Conservation (phyloP, 2,888 invertebrate species). For the Magallana nippona region DNA sequence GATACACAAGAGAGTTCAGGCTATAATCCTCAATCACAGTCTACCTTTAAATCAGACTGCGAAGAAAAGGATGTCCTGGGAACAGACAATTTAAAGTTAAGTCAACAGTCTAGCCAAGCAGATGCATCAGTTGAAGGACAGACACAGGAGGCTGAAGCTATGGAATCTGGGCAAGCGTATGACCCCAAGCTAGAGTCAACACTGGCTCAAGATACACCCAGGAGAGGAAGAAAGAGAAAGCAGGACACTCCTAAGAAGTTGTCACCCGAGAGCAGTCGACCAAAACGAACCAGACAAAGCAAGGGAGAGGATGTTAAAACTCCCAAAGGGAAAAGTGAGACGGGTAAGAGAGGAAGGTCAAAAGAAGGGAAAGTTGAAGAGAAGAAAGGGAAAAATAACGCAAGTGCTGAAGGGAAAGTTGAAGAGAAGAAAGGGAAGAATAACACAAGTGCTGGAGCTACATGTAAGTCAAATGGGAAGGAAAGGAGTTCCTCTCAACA, state of each 20-base stretch:
- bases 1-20: slow-evolving; percentile 5
- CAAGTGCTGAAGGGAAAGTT: neutral
- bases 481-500: neutral
- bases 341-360: neutral
- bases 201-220: slow-evolving; percentile 41
- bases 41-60: slow-evolving; percentile 37
- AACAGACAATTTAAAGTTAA: slow-evolving; percentile 34
- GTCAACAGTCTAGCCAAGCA: neutral
- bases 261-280: slow-evolving; percentile 47
- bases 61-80: slow-evolving; percentile 22
- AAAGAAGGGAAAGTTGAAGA: neutral
- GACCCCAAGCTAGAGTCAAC: slow-evolving; percentile 45
- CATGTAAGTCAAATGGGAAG: neutral
- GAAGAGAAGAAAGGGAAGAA: neutral
- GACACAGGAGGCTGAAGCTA: neutral
- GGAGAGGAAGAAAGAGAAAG: slow-evolving; percentile 58
- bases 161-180: slow-evolving; percentile 21
- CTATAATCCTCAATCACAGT: slow-evolving; percentile 43
- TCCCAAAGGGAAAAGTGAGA: neutral
- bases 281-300: slow-evolving; percentile 42
- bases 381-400: neutral
- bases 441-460: neutral
- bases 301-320: neutral
- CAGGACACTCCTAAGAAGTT: slow-evolving; percentile 63
- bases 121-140: neutral